These are phyloP conservation scores for Polymixis lichenea DNA, from an alignment of 2,888 invertebrate species.

Conservation along the genomic window DNA sequence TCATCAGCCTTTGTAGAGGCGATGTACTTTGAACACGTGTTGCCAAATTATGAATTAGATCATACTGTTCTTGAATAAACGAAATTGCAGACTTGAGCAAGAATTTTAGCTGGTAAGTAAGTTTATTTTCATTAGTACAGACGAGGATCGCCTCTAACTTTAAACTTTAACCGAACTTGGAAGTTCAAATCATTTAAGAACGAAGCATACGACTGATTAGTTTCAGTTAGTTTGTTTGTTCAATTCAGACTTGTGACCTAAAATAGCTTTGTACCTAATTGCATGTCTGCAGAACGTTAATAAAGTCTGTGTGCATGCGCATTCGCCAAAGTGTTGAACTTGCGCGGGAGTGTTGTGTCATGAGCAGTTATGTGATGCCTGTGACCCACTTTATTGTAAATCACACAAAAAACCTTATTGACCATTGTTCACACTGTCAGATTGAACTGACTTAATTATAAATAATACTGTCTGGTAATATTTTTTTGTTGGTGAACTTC, in stretches of 20 bases:
- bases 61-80: not conserved
- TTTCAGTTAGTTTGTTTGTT: constrained; percentile 1
- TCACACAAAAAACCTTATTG: constrained; percentile 78
- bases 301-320: constrained; percentile 62
- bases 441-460: constrained; percentile 42
- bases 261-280: constrained; percentile 54
- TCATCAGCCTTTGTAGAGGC: constrained; percentile 67
- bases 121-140: not conserved
- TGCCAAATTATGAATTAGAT: not conserved
- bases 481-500: constrained; percentile 33
- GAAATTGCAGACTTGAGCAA: not conserved
- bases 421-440: constrained; percentile 73
- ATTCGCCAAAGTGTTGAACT: constrained; percentile 79
- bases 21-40: constrained; percentile 46
- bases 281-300: constrained; percentile 41
- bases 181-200: not conserved
- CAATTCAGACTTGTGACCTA: not conserved
- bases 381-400: constrained; percentile 82
- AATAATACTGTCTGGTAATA: constrained; percentile 37
- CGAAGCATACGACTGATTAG: not conserved
- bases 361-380: constrained; percentile 85
- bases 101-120: not conserved
- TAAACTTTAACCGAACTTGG: not conserved
- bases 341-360: constrained; percentile 81
- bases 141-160: too few relatives aligned